Evolutionary conservation across 2,888 invertebrate species (phyloP).

Genomic region (Netelia fuscicornis): DNA sequence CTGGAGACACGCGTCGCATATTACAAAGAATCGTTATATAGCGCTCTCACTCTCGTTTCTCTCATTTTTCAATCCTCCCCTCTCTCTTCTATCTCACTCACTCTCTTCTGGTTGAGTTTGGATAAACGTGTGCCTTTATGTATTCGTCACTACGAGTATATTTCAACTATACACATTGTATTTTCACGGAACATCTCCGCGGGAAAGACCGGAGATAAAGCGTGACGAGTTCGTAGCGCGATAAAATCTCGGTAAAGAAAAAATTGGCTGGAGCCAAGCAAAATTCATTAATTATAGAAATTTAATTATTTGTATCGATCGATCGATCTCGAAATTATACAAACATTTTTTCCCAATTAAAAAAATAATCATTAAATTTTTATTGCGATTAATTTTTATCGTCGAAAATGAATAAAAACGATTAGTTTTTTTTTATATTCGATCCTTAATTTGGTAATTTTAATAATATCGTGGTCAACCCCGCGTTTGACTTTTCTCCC

Average conservation of each 20-base stretch:
- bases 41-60: conserved; percentile 58
- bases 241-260: conserved; percentile 2
- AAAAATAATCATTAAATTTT: background rate
- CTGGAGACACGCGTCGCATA: conserved; percentile 78
- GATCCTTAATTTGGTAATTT: background rate
- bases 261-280: background rate
- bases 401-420: background rate
- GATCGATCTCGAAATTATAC: no score
- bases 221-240: conserved; percentile 55
- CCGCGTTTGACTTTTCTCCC: background rate
- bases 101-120: conserved; percentile 38
- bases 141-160: conserved; percentile 62
- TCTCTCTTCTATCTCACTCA: conserved; percentile 45
- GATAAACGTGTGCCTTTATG: conserved; percentile 35
- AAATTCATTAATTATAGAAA: background rate
- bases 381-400: background rate
- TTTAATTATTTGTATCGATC: background rate
- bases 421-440: background rate
- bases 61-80: conserved; percentile 52
- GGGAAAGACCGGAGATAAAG: conserved; percentile 62
- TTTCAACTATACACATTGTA: conserved; percentile 38
- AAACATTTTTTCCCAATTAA: background rate
- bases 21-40: conserved; percentile 67
- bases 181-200: conserved; percentile 61
- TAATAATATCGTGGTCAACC: background rate